A percentile compares a stretch with the other conserved stretches of the same genome.
phyloP scores from a whole-genome alignment of 2,797 vertebrate genomes.

The Hoplostethus atlanticus region DNA sequence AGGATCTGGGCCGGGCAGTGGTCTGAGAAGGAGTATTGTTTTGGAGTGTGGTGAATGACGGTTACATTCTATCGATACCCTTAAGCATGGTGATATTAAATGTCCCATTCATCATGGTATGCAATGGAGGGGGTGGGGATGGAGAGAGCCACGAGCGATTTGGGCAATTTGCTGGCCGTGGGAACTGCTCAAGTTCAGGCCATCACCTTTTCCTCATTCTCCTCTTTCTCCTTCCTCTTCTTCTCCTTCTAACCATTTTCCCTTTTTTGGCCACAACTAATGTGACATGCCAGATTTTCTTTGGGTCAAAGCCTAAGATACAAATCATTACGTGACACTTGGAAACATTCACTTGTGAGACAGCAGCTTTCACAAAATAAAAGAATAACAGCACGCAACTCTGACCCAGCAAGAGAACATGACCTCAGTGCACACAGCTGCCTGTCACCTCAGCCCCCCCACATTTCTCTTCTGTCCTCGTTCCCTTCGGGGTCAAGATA shows the following conservation, averaged over 20 bases:
- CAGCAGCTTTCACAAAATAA: constrained; percentile 46
- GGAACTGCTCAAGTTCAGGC: constrained; percentile 69
- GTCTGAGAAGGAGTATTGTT: constrained; percentile 42
- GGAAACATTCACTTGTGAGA: constrained; percentile 52
- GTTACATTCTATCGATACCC: constrained; percentile 71
- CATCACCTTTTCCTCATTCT: constrained; percentile 50
- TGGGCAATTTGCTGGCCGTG: constrained; percentile 69
- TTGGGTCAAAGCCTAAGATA: constrained; percentile 58
- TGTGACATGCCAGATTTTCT: constrained; percentile 66
- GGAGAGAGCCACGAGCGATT: constrained; percentile 63
- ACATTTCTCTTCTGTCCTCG: constrained; percentile 49
- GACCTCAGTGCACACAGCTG: constrained; percentile 73
- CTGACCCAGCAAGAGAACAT: constrained; percentile 59
- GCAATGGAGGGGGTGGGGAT: constrained; percentile 49
- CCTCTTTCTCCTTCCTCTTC: constrained; percentile 48
- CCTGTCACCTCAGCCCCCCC: constrained; percentile 65
- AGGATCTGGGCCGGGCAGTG: constrained; percentile 6
- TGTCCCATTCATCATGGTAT: constrained; percentile 82
- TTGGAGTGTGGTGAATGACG: constrained; percentile 44
- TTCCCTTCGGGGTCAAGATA: constrained; percentile 50
- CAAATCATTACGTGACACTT: constrained; percentile 73
- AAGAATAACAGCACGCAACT: constrained; percentile 47
- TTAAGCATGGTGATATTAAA: constrained; percentile 79
- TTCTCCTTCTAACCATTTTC: constrained; percentile 19
- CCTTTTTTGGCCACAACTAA: constrained; percentile 46